Percentiles rank a stretch among this genome's conserved stretches.
phyloP scores from a whole-genome alignment of 2,888 invertebrate species.

The Eupeodes latifasciatus region DNA sequence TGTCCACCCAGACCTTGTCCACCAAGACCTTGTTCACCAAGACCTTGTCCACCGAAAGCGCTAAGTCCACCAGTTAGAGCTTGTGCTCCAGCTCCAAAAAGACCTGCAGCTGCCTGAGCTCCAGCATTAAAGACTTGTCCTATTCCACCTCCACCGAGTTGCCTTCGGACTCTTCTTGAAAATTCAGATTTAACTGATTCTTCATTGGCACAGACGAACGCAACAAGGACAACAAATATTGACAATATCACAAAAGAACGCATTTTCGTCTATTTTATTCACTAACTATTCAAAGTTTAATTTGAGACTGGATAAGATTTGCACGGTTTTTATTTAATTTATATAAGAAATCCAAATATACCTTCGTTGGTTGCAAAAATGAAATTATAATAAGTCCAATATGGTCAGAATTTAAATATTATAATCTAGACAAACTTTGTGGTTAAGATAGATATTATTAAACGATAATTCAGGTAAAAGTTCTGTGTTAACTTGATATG shows the following conservation, averaged over 20 bases:
- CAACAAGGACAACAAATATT: neutral
- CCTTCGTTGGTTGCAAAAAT: neutral
- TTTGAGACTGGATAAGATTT: constrained; percentile 12
- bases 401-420: neutral
- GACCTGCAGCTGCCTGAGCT: neutral
- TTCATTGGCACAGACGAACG: neutral
- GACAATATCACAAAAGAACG: constrained; percentile 32
- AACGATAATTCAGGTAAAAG: neutral
- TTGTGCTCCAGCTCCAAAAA: neutral
- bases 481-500: neutral
- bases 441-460: neutral
- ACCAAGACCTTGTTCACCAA: neutral
- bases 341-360: constrained; percentile 8
- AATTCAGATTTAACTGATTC: constrained; percentile 13
- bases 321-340: constrained; percentile 5
- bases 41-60: neutral
- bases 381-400: constrained; percentile 1
- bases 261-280: constrained; percentile 4
- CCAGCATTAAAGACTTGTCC: constrained; percentile 33
- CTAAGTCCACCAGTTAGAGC: neutral
- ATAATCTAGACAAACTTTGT: neutral
- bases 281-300: neutral
- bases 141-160: constrained; percentile 1
- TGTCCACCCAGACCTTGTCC: neutral
- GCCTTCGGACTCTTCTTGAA: constrained; percentile 20